phyloP scores from a whole-genome alignment of 1,140 invertebrate species.

The Penaeus indicus region DNA sequence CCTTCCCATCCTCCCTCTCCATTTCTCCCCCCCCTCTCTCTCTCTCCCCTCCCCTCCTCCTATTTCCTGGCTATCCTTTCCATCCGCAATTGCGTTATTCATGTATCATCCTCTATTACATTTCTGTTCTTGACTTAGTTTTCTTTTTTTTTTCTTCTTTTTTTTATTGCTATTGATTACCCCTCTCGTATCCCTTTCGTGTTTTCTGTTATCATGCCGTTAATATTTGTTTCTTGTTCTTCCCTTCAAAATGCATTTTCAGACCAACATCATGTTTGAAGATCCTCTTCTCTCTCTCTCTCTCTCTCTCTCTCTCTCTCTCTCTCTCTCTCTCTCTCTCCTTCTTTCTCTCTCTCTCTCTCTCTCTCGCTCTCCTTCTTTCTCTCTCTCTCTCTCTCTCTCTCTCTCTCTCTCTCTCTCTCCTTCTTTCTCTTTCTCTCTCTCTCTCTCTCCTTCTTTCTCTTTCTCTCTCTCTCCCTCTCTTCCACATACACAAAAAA shows the following conservation, averaged over 20 bases:
- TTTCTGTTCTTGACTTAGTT: too few species aligned
- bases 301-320: conserved; percentile 25
- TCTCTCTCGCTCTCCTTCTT: background rate
- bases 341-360: conserved; percentile 28
- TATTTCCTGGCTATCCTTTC: too few species aligned
- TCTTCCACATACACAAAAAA: too few species aligned
- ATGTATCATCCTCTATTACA: too few species aligned
- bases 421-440: too few species aligned
- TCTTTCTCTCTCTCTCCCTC: too few species aligned
- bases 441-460: too few species aligned
- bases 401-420: too few species aligned
- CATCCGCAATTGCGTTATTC: too few species aligned
- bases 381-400: too few species aligned
- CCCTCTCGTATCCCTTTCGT: background rate
- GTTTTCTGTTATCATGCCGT: background rate
- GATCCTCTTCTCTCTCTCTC: background rate
- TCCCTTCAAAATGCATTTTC: too few species aligned
- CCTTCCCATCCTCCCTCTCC: background rate
- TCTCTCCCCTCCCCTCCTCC: background rate
- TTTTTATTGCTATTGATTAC: background rate
- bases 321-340: conserved; percentile 27
- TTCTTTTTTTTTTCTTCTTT: background rate
- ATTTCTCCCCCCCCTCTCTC: background rate
- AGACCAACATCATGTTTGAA: too few species aligned
- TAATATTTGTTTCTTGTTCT: background rate